Percentiles rank a stretch among this genome's conserved stretches.
Evolutionary conservation across 1,140 invertebrate species (phyloP).

Genomic region (Cheumatopsyche charites): DNA sequence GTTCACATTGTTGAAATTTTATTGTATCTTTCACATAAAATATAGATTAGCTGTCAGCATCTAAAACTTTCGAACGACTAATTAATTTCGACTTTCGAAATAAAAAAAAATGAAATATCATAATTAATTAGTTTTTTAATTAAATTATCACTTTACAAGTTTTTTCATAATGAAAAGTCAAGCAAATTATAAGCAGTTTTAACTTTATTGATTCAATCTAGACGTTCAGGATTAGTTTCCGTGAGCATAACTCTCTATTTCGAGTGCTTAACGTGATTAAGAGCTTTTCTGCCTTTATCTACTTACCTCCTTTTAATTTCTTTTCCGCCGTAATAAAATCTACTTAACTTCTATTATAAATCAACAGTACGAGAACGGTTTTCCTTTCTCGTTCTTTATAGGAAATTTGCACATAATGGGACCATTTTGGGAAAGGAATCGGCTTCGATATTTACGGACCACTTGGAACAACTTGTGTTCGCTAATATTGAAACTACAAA

Average conservation of each 20-base stretch:
- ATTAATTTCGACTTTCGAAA: background rate
- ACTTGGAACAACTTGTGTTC: background rate
- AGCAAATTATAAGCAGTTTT: background rate
- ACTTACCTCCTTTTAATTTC: slow-evolving; percentile 22
- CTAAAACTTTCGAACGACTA: background rate
- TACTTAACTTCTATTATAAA: slow-evolving; percentile 27
- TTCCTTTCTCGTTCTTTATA: slow-evolving; percentile 14
- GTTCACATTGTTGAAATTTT: slow-evolving; percentile 16
- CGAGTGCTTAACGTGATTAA: slow-evolving; percentile 22
- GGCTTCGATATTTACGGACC: background rate
- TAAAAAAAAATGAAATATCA: too few species aligned
- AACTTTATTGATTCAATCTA: background rate
- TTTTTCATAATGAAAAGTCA: background rate
- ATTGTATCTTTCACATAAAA: background rate
- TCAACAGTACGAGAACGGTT: background rate
- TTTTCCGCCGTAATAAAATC: slow-evolving; percentile 21
- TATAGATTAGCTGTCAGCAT: slow-evolving; percentile 5
- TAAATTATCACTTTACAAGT: too few species aligned
- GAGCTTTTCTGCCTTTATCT: slow-evolving; percentile 13
- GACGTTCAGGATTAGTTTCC: slow-evolving; percentile 1
- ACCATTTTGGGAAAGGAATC: slow-evolving; percentile 9
- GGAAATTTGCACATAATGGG: slow-evolving; percentile 15
- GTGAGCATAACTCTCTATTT: background rate
- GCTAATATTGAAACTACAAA: too few species aligned
- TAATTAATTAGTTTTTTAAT: too few species aligned